These are phyloP conservation scores for Acanthosoma haemorrhoidale DNA, from an alignment of 2,888 invertebrate species.

Conservation along the genomic window DNA sequence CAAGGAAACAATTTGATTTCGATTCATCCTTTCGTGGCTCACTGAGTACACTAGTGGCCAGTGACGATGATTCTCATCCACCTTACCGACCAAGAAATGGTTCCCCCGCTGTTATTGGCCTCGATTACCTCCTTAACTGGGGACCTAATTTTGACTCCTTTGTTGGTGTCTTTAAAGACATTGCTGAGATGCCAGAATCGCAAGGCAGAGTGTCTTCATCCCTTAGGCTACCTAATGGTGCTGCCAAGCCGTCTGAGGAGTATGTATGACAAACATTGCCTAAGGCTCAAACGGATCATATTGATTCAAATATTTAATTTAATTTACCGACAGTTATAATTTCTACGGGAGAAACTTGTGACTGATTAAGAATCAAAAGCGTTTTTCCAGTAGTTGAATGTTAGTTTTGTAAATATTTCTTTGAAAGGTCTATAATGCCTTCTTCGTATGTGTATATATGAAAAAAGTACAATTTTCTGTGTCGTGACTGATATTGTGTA, in stretches of 20 bases:
- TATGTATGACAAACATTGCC: constrained; percentile 59
- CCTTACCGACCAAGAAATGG: constrained; percentile 76
- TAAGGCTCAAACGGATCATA: constrained; percentile 21
- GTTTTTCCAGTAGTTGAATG: constrained; percentile 16
- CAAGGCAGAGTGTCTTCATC: constrained; percentile 67
- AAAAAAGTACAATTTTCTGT: constrained; percentile 32
- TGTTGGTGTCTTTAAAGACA: constrained; percentile 93
- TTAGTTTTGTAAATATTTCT: constrained; percentile 23
- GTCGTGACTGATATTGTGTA: constrained; percentile 31
- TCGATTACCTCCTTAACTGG: constrained; percentile 94
- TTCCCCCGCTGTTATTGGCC: constrained; percentile 77
- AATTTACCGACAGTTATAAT: constrained; percentile 14
- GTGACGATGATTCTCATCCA: constrained; percentile 78
- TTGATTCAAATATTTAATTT: constrained; percentile 24
- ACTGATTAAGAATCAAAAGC: constrained; percentile 18
- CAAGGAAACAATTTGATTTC: constrained; percentile 68
- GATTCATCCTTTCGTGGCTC: constrained; percentile 93
- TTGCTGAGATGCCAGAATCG: constrained; percentile 86
- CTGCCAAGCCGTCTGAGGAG: constrained; percentile 82
- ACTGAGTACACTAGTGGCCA: constrained; percentile 86
- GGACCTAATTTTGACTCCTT: constrained; percentile 93
- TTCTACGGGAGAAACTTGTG: constrained; percentile 1
- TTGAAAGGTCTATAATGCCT: background rate
- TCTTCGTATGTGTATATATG: constrained; percentile 22
- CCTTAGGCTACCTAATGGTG: constrained; percentile 67